Base-by-base conservation (phyloP, 2,888 invertebrate species). In the Cylloceria caligata region DNA sequence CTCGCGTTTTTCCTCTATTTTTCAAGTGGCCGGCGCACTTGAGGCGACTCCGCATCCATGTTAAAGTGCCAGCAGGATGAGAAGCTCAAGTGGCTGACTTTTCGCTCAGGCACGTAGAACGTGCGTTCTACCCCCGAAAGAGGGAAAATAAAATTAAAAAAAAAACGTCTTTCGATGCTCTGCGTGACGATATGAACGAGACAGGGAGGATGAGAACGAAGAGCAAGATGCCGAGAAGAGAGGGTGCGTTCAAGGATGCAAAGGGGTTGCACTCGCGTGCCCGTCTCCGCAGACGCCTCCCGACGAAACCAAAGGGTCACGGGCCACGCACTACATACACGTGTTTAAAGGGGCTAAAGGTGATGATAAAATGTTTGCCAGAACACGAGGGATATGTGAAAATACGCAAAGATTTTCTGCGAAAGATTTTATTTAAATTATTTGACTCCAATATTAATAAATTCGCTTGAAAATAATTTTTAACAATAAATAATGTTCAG, bases 71-170 rank as follows among this genome's bases (percentile, higher is more conserved):
- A 47, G 47, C 45, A 74, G 57, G 62, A 82, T 21, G 42, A 65
- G 69, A 62, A 16, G 11, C 64, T 71, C 27, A 65, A 82, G 82
- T 62, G 39, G 36, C 21, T 11, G 60, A 67, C 57, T 68, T 47
- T 42, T 79, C 60, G 42, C 36, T 71, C 78, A 62, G 81, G 47
- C 81, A 79, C 81, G 76, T 77, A 77, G 65, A 39, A 39, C 69
- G 78, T 73, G 71, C 77, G 69, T 65, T 45, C 42, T 19, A 16
- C 27, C n/a, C 19, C 13, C 55, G 24, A 21, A 57, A 67, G 42
- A 30, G 39, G 4, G 4, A 27, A 76, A 9, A 36, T 0, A 4
- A 27, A 36, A 13, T 13, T 21, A 21, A 24, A 69, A 16, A 27
- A 34, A 49, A 42, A 57, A 36, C 13, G 39, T 11, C 36, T 57